Conservation (phyloP, 2,888 invertebrate genomes). For the Drosophila kanekoi region DNA sequence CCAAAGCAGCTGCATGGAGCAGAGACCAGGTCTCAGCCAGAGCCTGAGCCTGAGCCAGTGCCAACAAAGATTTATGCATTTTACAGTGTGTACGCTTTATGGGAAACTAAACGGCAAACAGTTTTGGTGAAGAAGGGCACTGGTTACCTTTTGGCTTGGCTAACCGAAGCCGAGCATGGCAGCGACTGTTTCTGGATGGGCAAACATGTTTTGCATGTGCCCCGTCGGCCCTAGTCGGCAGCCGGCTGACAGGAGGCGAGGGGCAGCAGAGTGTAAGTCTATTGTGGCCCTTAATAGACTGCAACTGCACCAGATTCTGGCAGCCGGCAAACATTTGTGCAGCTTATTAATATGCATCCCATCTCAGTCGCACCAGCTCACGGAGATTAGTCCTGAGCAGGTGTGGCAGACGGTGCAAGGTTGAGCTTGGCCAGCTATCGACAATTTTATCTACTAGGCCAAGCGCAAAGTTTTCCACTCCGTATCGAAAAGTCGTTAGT, state of each 20-base stretch:
- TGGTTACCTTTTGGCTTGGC: constrained; percentile 13
- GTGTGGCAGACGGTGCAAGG: constrained; percentile 20
- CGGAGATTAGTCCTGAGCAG: constrained; percentile 45
- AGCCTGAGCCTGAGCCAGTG: constrained; percentile 41
- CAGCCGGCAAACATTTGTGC: constrained; percentile 71
- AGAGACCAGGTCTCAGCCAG: constrained; percentile 25
- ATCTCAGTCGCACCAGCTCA: constrained; percentile 28
- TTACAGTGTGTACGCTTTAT: constrained; percentile 66
- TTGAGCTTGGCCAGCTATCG: constrained; percentile 48
- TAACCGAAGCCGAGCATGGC: constrained; percentile 50
- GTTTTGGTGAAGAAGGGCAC: constrained; percentile 60
- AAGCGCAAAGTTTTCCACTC: constrained; percentile 60
- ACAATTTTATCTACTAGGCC: constrained; percentile 69
- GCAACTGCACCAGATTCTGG: constrained; percentile 47
- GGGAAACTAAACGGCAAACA: constrained; percentile 75
- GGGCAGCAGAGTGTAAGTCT: constrained; percentile 30
- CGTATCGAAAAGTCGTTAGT: constrained; percentile 77
- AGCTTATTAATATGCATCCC: constrained; percentile 74
- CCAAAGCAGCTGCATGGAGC: constrained; percentile 40
- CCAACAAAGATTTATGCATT: constrained; percentile 78
- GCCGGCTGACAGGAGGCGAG: constrained; percentile 1
- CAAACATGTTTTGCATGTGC: constrained; percentile 46
- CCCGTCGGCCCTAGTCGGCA: constrained; percentile 3
- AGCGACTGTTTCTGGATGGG: constrained; percentile 20
- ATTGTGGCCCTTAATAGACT: constrained; percentile 74